Evolutionary conservation across 2,113 vertebrate species (phyloP).

Genomic region (Myotis davidii): DNA sequence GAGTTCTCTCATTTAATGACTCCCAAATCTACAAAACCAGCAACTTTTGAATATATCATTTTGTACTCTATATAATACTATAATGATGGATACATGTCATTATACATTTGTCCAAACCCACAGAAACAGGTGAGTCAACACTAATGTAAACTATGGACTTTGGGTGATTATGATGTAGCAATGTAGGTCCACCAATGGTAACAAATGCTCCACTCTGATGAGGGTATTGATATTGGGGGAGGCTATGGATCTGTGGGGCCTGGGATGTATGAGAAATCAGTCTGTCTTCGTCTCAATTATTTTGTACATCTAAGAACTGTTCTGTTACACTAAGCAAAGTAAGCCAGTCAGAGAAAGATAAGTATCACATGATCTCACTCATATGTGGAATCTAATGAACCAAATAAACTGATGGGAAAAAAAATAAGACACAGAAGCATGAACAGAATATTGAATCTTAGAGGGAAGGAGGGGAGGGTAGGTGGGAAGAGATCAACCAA

Average conservation of each 20-base stretch:
- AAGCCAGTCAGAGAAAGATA: too few relatives aligned
- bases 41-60: neutral
- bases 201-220: neutral
- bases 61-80: neutral
- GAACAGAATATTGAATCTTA: too few relatives aligned
- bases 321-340: too few relatives aligned
- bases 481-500: too few relatives aligned
- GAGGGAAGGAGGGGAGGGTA: too few relatives aligned
- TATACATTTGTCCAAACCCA: neutral
- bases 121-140: neutral
- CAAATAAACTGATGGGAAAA: too few relatives aligned
- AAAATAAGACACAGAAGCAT: too few relatives aligned
- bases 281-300: neutral
- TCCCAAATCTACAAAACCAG: neutral
- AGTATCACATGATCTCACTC: too few relatives aligned
- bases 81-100: neutral
- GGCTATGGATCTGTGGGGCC: neutral
- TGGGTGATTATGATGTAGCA: neutral
- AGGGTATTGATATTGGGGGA: neutral
- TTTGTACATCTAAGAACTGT: neutral
- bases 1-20: neutral
- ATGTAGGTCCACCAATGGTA: neutral
- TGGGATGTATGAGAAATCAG: neutral
- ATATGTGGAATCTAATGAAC: too few relatives aligned
- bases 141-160: neutral